Base-by-base conservation (phyloP, 2,113 vertebrate genomes). In the Podilymbus podiceps region DNA sequence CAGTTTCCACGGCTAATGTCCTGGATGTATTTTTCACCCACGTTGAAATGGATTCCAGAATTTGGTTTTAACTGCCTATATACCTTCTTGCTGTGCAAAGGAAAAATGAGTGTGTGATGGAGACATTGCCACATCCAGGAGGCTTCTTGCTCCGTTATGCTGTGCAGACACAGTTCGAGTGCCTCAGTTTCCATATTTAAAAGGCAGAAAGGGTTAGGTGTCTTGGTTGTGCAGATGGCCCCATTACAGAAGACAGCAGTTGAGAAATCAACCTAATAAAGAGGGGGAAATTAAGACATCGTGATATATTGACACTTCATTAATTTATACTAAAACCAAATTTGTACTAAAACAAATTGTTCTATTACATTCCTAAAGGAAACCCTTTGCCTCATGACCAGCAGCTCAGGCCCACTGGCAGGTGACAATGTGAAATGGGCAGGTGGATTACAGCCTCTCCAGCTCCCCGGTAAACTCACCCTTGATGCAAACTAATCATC, bases 61-160 rank as follows among this genome's bases (percentile, higher is more conserved):
- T 47, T 50, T 47, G 15, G 5, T 0, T 21, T 53, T 78, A 44
- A 7, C 7, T 4, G 13, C 31, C 38, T 59, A 6, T 0, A 0
- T n/a, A 12, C 33, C 31, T 33, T n/a, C 47, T 56, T 73, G 27
- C 9, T 16, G 3, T 16, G 6, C 6, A 77, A 73, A 73, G 3
- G 40, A 50, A 73, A 56, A 38, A 8, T 18, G 17, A 72, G 30
- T 11, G 24, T 47, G 40, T 0, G 0, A 10, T 3, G 4, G 21
- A 64, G 33, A 46, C 4, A 9, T 27, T 58, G 22, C 3, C 31
- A 50, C 27, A 10, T 56, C 7, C 35, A n/a, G 23, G 47, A 47
- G 18, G 5, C 12, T 77, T 68, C 33, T 15, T 50, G 31, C 19
- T 89, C 16, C 30, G 9, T 28, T 42, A 13, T 7, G 15, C 2